These are phyloP conservation scores for Montipora foliosa DNA, from an alignment of 64 coral and sea anemone genomes.

Conservation along the genomic window DNA sequence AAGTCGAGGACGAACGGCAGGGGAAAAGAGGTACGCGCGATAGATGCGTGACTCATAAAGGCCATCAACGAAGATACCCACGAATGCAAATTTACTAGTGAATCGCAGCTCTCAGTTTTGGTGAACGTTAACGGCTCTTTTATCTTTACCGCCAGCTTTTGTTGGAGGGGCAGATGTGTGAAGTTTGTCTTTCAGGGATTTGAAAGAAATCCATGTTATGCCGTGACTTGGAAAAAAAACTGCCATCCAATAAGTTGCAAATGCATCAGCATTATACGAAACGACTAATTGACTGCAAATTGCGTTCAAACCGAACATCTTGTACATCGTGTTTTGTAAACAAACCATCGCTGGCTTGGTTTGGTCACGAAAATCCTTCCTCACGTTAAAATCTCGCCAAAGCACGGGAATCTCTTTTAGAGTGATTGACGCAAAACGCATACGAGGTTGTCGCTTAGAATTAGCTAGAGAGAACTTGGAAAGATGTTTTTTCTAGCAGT, in stretches of 20 bases:
- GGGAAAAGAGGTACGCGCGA: background rate
- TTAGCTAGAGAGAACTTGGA: background rate
- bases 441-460: background rate
- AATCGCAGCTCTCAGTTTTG: background rate
- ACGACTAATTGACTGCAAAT: constrained; percentile 50
- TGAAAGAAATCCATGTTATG: background rate
- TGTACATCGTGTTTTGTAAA: constrained; percentile 39
- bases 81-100: constrained; percentile 46
- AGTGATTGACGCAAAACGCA: background rate
- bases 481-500: background rate
- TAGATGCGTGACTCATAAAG: constrained; percentile 29
- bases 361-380: constrained; percentile 35
- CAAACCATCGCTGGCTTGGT: constrained; percentile 20
- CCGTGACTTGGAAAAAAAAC: background rate
- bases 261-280: background rate
- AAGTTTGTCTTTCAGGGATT: background rate
- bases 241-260: background rate
- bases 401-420: background rate
- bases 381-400: background rate
- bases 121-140: background rate
- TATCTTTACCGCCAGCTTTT: background rate
- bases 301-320: constrained; percentile 20
- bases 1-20: background rate
- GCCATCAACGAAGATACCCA: background rate
- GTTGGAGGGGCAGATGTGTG: background rate